Base-by-base conservation (phyloP, 2,888 invertebrate genomes). In the Drosophila demipolita region DNA sequence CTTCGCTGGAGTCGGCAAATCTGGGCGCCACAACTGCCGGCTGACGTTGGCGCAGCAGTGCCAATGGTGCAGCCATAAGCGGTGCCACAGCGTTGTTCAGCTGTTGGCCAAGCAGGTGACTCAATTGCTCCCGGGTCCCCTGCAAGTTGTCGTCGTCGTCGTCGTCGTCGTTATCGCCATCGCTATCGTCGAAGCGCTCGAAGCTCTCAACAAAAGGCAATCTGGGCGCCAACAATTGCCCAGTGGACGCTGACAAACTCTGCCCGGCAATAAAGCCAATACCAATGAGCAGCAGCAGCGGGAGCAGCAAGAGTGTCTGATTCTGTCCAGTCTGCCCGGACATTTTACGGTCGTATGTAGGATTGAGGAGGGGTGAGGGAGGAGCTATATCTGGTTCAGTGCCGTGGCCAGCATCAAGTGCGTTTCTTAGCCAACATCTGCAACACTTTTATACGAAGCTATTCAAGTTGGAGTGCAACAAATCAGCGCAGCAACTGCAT, bases 401-500 rank as follows among this genome's bases (percentile, higher is more conserved):
- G 61, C 50, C 49, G 50, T 52, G 69, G 48, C n/a, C 59, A 72
- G 66, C 66, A 26, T 40, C 45, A 50, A 80, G 61, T 80, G 79
- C 65, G 72, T 40, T 59, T 11, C 23, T 35, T 58, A 9, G 23
- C 49, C 60, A 26, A 3, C 23, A 45, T 1, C 29, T 49, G 65
- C 69, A 63, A 42, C 65, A 75, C 72, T 60, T 82, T 82, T 82
- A 82, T 84, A 87, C 58, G 54, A 50, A 33, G 55, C 52, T 29
- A 20, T 45, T 29, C 15, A 45, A 17, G 35, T 38, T 59, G 68
- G 35, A 26, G 32, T 57, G 71, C 72, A 63, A 87, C 83, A 87
- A 87, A 83, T 83, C 87, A 87, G 62, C 40, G 57, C 9, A 11
- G 57, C 59, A 55, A 72, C 58, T 65, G 70, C 87, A 83, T 87